Conservation (phyloP, 2,888 invertebrate species). For the Marronus borbonicus region DNA sequence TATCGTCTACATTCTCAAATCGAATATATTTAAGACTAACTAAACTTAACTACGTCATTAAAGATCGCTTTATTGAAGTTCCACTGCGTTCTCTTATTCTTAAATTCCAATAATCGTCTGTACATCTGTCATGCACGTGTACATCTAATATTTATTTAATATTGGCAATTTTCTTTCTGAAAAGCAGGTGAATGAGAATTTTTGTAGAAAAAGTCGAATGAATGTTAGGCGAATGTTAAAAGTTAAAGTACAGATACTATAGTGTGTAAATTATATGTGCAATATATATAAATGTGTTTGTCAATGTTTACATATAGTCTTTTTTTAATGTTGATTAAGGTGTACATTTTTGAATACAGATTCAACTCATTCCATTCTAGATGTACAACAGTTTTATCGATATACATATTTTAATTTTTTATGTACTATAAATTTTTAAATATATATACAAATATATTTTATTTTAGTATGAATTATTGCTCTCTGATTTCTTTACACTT, state of each 20-base stretch:
- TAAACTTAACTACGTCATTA: too few species aligned
- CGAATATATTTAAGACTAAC: too few species aligned
- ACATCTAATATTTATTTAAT: conserved; percentile 8
- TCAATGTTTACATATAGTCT: conserved; percentile 24
- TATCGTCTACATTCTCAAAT: too few species aligned
- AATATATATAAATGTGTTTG: conserved; percentile 43
- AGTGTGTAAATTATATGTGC: conserved; percentile 31
- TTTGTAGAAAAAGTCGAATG: neutral
- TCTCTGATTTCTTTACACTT: neutral
- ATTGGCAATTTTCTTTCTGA: neutral
- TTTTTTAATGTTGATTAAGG: conserved; percentile 15
- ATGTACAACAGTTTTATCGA: conserved; percentile 18
- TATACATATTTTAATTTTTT: conserved; percentile 19
- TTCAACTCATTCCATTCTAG: conserved; percentile 54
- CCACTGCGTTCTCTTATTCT: neutral
- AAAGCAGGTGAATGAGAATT: neutral
- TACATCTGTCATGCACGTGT: neutral
- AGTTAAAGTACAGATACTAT: neutral
- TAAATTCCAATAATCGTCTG: conserved; percentile 13
- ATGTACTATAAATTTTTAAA: conserved; percentile 16
- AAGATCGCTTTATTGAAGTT: neutral
- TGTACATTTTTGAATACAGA: conserved; percentile 43
- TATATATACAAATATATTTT: conserved; percentile 8
- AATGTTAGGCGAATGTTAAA: neutral
- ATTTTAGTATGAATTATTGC: neutral